Base-by-base conservation (phyloP, 2,888 invertebrate species). In the Apodemia mormo region DNA sequence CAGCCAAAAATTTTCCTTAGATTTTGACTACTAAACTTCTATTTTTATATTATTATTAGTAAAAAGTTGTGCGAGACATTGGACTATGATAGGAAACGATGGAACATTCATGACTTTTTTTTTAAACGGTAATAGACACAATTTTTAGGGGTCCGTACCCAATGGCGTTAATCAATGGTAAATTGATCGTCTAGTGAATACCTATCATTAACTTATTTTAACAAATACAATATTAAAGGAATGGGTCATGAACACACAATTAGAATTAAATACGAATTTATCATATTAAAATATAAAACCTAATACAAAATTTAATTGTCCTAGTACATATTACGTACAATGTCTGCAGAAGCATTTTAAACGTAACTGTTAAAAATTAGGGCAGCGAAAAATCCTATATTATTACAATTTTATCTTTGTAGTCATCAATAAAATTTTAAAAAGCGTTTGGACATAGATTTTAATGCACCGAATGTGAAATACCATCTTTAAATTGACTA, bases 401-500 rank as follows among this genome's bases (percentile, higher is more conserved):
- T 61, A 61, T 61, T 33, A 61, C 33, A 61, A 33, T 22, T 9
- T 30, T 29, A 30, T 30, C 12, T 61, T 61, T 40, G 8, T 40
- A 40, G 40, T 40, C 40, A 40, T 8, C 14, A 33, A 33, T 29
- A 58, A 29, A 33, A 7, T 33, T 33, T 61, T 33, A 33, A 61
- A 40, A 61, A 61, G 61, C 61, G 14, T 61, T 33, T 30, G 61
- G 9, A 61, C 33, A 61, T 61, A 33, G 30, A 10, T 29, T 61
- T 33, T 61, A 33, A 61, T 33, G 64, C 33, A 33, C 64, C 64
- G 37, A 33, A 14, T 64, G 64, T 37, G 64, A 64, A 33, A 64
- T 64, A 64, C 33, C 64, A 64, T 64, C 10, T 64, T 33, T 8
- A 64, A 71, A 74, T 66, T 66, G 71, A 65, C 68, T 66, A 67